A percentile compares a stretch with the other conserved stretches of the same genome.
Conservation (phyloP, 2,797 vertebrate genomes). For the Falco cherrug region DNA sequence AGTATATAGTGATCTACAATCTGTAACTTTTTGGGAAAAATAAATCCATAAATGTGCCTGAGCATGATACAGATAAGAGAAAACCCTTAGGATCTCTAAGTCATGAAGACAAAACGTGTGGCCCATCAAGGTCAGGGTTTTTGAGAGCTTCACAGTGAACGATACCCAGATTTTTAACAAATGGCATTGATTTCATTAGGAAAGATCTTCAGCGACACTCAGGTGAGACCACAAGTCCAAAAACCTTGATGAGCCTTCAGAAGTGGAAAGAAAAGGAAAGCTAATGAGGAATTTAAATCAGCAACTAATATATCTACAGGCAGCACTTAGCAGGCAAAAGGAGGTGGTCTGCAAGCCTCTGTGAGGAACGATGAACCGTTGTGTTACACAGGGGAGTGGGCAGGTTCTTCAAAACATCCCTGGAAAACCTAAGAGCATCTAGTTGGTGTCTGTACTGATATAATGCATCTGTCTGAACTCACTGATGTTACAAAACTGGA, state of each 20-base stretch:
- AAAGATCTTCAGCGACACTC: neutral
- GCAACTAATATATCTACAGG: neutral
- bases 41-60: neutral
- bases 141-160: neutral
- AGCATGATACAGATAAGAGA: neutral
- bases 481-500: neutral
- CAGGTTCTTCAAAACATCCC: neutral
- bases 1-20: neutral
- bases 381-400: neutral
- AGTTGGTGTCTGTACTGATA: neutral
- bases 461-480: neutral
- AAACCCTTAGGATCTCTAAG: neutral
- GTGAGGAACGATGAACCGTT: neutral
- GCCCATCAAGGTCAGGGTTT: fast-evolving
- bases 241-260: neutral
- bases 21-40: neutral
- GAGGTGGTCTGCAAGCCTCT: neutral
- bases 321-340: neutral
- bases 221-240: neutral
- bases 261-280: neutral
- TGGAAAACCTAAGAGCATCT: neutral
- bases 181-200: neutral
- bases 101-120: neutral
- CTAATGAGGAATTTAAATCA: neutral
- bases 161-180: neutral